phyloP scores from a whole-genome alignment of 2,888 invertebrate species.

The Oscheius myriophilus region DNA sequence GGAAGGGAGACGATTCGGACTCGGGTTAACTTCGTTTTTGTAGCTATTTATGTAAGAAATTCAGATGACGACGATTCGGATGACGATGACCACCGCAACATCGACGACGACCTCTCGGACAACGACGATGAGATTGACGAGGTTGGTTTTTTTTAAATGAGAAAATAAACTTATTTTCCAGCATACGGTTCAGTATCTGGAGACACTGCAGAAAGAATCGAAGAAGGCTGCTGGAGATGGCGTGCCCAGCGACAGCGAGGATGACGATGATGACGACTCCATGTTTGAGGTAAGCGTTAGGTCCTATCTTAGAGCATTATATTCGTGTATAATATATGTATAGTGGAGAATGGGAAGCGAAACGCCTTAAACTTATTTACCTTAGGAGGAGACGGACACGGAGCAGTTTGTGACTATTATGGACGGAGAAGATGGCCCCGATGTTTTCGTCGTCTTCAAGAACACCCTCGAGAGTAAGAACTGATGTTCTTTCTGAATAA shows the following conservation, averaged over 20 bases:
- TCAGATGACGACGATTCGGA: slow-evolving; percentile 27
- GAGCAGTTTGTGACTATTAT: slow-evolving; percentile 26
- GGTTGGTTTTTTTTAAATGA: background rate
- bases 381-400: slow-evolving; percentile 31
- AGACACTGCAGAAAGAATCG: slow-evolving; percentile 23
- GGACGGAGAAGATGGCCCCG: slow-evolving; percentile 26
- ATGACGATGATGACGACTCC: slow-evolving; percentile 16
- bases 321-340: too few species aligned
- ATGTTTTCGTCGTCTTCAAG: slow-evolving; percentile 34
- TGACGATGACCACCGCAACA: slow-evolving; percentile 31
- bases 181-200: slow-evolving; percentile 27
- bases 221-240: slow-evolving; percentile 20
- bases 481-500: background rate
- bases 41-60: too few species aligned
- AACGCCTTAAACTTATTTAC: too few species aligned
- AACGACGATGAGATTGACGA: slow-evolving; percentile 33
- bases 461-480: slow-evolving; percentile 20
- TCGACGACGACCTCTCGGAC: slow-evolving; percentile 35
- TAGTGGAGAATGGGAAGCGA: too few species aligned
- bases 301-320: too few species aligned
- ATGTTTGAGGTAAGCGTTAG: slow-evolving; percentile 4
- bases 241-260: slow-evolving; percentile 2
- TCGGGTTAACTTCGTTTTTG: background rate
- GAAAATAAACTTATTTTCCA: background rate
- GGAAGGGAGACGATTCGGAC: slow-evolving; percentile 30